Evolutionary conservation across 2,888 invertebrate genomes (phyloP).

Genomic region (Protophormia terraenovae): DNA sequence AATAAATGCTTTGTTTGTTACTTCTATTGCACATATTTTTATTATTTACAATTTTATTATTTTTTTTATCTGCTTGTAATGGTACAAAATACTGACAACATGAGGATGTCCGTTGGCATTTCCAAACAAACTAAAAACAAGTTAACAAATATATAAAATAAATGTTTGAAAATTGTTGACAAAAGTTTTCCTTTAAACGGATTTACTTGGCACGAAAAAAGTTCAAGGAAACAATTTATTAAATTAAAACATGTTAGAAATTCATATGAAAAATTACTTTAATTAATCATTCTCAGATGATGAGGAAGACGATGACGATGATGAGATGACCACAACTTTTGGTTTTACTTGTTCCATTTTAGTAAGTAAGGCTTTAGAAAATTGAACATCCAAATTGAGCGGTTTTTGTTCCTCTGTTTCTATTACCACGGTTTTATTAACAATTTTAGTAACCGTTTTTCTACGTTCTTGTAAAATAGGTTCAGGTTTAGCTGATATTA

Average conservation of each 20-base stretch:
- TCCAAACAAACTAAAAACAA: background rate
- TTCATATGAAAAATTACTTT: background rate
- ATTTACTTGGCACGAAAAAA: background rate
- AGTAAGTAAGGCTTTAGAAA: background rate
- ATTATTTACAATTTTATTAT: background rate
- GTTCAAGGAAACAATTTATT: background rate
- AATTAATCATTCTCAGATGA: background rate
- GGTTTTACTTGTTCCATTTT: background rate
- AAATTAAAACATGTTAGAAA: background rate
- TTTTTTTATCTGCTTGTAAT: background rate
- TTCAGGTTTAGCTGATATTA: background rate
- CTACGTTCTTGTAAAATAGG: background rate
- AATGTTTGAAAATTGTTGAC: background rate
- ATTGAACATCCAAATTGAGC: background rate
- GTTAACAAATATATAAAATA: background rate
- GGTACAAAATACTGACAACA: background rate
- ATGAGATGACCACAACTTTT: slow-evolving; percentile 4
- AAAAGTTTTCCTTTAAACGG: background rate
- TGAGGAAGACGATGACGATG: slow-evolving; percentile 17
- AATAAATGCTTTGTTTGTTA: background rate
- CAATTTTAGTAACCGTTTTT: slow-evolving; percentile 18
- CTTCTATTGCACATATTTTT: no score
- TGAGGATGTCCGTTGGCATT: background rate
- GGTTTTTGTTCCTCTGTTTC: background rate
- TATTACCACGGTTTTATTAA: background rate